phyloP scores from a whole-genome alignment of 2,888 invertebrate species.

The Latrodectus hesperus region DNA sequence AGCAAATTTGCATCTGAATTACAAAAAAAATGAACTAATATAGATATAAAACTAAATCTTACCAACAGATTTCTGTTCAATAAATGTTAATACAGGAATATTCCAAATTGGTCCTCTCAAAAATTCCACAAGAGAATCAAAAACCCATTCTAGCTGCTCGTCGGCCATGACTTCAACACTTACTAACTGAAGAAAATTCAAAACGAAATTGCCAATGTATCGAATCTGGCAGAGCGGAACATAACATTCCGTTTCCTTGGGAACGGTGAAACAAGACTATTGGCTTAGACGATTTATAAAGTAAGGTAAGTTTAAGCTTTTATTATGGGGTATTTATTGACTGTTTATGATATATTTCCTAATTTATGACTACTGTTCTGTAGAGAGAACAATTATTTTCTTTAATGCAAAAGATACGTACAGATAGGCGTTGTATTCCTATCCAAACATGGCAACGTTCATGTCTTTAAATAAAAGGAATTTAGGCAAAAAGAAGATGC shows the following conservation, averaged over 20 bases:
- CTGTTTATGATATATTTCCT: neutral
- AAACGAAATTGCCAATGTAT: neutral
- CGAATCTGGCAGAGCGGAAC: conserved; percentile 49
- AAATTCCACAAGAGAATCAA: conserved; percentile 92
- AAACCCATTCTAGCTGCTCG: conserved; percentile 85
- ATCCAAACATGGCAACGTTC: too few relatives aligned
- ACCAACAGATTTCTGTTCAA: conserved; percentile 94
- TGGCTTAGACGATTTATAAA: neutral
- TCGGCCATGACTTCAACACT: conserved; percentile 25
- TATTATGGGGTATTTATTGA: conserved; percentile 8
- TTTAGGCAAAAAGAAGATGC: too few relatives aligned
- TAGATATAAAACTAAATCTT: conserved; percentile 75
- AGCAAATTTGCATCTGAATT: too few relatives aligned
- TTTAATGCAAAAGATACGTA: too few relatives aligned
- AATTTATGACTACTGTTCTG: neutral
- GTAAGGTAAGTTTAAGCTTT: neutral
- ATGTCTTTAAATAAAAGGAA: too few relatives aligned
- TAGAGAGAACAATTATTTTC: too few relatives aligned
- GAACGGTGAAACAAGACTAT: conserved; percentile 48
- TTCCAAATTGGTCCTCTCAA: conserved; percentile 95
- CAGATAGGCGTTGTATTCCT: too few relatives aligned
- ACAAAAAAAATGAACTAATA: too few relatives aligned
- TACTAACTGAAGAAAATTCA: too few relatives aligned
- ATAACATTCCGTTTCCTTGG: conserved; percentile 54
- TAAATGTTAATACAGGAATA: conserved; percentile 90